These are phyloP conservation scores for Gallinago stenura DNA, from an alignment of 2,797 vertebrate genomes.

Conservation along the genomic window DNA sequence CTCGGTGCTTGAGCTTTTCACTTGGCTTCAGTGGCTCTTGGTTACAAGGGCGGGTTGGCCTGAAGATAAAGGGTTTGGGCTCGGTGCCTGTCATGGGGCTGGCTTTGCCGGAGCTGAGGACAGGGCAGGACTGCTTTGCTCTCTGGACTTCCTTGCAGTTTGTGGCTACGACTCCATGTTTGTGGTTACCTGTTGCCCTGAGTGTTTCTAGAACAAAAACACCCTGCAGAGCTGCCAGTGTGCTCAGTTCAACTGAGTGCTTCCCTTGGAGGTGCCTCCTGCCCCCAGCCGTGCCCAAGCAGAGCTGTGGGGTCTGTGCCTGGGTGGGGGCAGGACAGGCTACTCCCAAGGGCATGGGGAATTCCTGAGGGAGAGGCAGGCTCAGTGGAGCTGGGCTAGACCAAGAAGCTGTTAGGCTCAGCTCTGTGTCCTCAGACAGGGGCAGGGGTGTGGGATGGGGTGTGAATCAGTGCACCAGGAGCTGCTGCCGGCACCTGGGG, in stretches of 20 bases:
- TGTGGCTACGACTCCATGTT: background rate
- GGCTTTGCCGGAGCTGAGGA: background rate
- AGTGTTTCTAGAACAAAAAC: background rate
- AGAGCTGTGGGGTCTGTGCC: background rate
- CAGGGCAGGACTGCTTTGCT: background rate
- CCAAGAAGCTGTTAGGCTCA: background rate
- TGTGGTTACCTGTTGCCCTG: background rate
- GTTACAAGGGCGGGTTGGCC: accelerated
- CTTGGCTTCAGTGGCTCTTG: background rate
- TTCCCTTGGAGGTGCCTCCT: background rate
- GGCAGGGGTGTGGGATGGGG: accelerated
- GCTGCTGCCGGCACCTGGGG: background rate
- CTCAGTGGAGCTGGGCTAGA: background rate
- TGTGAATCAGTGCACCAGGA: background rate
- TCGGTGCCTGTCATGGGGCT: background rate
- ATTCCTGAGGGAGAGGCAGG: background rate
- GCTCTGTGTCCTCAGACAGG: background rate
- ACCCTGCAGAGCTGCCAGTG: accelerated
- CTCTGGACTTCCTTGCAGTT: accelerated
- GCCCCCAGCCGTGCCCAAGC: accelerated
- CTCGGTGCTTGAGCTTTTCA: accelerated
- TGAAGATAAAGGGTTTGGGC: background rate
- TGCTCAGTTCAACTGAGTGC: accelerated
- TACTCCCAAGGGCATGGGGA: accelerated
- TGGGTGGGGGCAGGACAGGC: background rate